Evolutionary conservation across 2,113 vertebrate genomes (phyloP), one percentile per base, ranked within the genome.

Genomic region (Butorides virescens): DNA sequence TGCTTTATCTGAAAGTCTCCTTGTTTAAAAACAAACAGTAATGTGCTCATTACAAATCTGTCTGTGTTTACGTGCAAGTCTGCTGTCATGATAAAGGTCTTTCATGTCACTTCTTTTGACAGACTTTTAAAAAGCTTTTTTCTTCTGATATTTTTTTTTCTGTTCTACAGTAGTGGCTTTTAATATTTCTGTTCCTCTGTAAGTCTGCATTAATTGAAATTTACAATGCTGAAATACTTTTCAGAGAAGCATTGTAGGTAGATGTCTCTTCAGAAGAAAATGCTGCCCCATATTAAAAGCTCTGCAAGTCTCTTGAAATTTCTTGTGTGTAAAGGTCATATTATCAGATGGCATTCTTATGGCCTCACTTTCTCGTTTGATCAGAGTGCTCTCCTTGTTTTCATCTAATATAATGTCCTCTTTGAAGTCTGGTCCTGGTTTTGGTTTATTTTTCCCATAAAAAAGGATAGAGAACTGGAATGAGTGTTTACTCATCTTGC

Each of bases 11-110:
- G 36, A 49, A 86, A 67, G 61, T 68, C 73, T 6, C 11, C 47
- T 42, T 92, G 37, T 93, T 94, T 74, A 32, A 91, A 88, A 86
- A 68, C 56, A 92, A 91, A 81, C 27, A 79, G 36, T 70, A 90
- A 72, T 73, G 72, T 89, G 21, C 70, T 95, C 73, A 78, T 89
- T 94, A 87, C 56, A 75, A 52, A 71, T 81, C 59, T 88, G 52
- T 56, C 56, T 93, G 62, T 89, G 23, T 84, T 92, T 80, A 42
- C 2, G 1, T 93, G 61, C 30, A 59, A 72, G 81, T 77, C 59
- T 77, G 46, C 72, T 93, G 83, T 86, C 76, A 63, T 32, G 52
- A 59, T 87, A 82, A 52, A 94, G 67, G 59, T 77, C 82, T 88
- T 82, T 53, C 7, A 42, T 85, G 61, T 85, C 67, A 42, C 27